Base-by-base conservation (phyloP, 2,888 invertebrate species). In the Phaedon cochleariae region DNA sequence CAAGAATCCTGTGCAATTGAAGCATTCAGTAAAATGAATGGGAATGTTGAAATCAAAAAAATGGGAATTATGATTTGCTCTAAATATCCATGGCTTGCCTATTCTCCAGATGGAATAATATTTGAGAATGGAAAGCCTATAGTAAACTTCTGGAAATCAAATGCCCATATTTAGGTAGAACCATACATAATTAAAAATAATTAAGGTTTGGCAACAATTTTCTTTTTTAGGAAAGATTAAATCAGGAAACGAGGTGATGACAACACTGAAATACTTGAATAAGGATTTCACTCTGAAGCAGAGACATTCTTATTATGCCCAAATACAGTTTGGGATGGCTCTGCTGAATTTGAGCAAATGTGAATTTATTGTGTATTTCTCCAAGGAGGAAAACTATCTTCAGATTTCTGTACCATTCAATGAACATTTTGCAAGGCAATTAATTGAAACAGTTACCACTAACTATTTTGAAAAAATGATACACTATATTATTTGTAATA, bases 101-200 rank as follows among this genome's bases (percentile, higher is more conserved):
- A 53, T 55, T 64, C 63, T 29, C 55, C 67, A 22, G 63, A 67
- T 64, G 60, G 54, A 34, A 41, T 64, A 12, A 49, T 64, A 12
- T 52, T 67, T 34, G 51, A 62, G 45, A 46, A 64, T 29, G 64
- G 46, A 26, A 59, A 57, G 46, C 67, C 67, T 21, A n/a, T n/a
- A 41, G 17, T 21, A 54, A 21, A 22, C 37, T 57, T 10, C 18
- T 22, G 7, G 55, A 68, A 65, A 68, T 68, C 37, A 68, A 65
- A 62, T 68, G 68, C 51, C 54, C 59, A 17, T 61, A 45, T 31
- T 29, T 37, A 9, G 61, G 54, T 62, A 62, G 20, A 10, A 26
- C 12, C 22, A 15, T 46, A 15, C 26, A n/a, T 54, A 21, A 34
- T 20, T 18, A 15, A 3, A 18, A 21, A 58, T 18, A 18, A n/a